Evolutionary conservation across 2,797 vertebrate genomes (phyloP).

Genomic region (Sebastes jordani): DNA sequence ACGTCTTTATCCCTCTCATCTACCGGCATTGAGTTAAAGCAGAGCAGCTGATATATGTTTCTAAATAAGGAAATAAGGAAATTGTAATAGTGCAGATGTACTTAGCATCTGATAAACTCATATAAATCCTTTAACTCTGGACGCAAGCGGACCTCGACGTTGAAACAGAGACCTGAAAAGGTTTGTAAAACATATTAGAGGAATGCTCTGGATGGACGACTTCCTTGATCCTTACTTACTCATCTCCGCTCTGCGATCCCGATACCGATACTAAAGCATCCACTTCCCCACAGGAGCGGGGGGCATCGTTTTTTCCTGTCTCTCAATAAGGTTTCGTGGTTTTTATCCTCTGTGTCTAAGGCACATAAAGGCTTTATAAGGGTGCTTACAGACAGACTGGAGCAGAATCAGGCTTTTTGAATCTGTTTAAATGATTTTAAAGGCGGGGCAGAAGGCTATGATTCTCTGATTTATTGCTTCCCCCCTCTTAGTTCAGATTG

Average conservation of each 20-base stretch:
- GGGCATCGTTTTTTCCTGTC: conserved; percentile 62
- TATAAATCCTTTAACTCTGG: conserved; percentile 42
- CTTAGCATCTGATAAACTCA: conserved; percentile 55
- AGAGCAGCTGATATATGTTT: conserved; percentile 47
- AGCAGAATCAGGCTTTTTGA: conserved; percentile 83
- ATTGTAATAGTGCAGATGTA: conserved; percentile 30
- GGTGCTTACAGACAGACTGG: conserved; percentile 82
- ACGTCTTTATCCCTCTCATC: conserved; percentile 38
- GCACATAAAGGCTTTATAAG: conserved; percentile 84
- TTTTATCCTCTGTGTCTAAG: conserved; percentile 73
- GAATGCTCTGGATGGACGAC: conserved; percentile 65
- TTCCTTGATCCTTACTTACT: conserved; percentile 70
- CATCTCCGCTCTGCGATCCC: conserved; percentile 65
- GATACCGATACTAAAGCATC: conserved; percentile 69
- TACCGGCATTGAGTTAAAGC: conserved; percentile 41
- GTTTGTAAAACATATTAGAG: conserved; percentile 75
- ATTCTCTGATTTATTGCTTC: conserved; percentile 83
- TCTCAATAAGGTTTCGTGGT: conserved; percentile 75
- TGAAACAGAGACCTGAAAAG: conserved; percentile 66
- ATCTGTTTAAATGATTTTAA: conserved; percentile 87
- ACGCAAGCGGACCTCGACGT: conserved; percentile 28
- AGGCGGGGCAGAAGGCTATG: conserved; percentile 78
- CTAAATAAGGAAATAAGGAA: conserved; percentile 53
- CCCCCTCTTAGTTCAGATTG: conserved; percentile 84
- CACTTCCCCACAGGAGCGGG: conserved; percentile 52